Percentiles rank a stretch among this genome's conserved stretches.
Evolutionary conservation across 2,888 invertebrate genomes (phyloP).

Genomic region (Leucophenga montana): DNA sequence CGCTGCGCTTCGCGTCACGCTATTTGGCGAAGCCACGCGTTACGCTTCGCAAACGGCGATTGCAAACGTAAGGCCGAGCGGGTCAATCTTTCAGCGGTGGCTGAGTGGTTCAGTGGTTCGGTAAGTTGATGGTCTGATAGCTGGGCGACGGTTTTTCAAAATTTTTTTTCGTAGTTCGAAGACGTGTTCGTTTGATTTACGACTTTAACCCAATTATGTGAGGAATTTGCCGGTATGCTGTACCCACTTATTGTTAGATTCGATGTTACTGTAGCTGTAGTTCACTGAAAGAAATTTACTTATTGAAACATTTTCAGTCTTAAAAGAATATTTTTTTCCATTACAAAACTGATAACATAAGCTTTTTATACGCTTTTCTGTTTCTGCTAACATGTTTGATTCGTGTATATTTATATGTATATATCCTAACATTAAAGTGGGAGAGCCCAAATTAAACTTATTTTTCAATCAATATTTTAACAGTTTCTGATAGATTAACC

Average conservation of each 20-base stretch:
- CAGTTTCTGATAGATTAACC: no score
- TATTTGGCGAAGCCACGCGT: conserved; percentile 14
- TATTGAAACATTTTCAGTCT: no score
- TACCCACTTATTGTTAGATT: neutral
- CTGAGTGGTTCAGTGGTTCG: conserved; percentile 15
- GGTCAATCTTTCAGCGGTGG: neutral
- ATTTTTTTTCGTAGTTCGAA: neutral
- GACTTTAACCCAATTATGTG: conserved; percentile 21
- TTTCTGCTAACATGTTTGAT: no score
- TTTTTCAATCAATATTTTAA: no score
- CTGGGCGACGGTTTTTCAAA: neutral
- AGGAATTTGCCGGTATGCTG: conserved; percentile 2
- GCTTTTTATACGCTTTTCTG: no score
- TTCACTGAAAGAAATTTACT: neutral
- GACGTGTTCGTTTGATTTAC: conserved; percentile 22
- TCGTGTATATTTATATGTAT: no score
- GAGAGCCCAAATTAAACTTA: no score
- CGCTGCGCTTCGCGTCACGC: conserved; percentile 18
- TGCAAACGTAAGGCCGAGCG: neutral
- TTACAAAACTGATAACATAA: no score
- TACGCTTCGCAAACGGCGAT: conserved; percentile 13
- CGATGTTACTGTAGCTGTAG: neutral
- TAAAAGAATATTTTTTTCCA: no score
- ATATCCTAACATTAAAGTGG: no score
- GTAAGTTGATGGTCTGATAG: neutral